phyloP scores from a whole-genome alignment of 2,113 vertebrate species.

The Sinocyclocheilus maitianheensis region DNA sequence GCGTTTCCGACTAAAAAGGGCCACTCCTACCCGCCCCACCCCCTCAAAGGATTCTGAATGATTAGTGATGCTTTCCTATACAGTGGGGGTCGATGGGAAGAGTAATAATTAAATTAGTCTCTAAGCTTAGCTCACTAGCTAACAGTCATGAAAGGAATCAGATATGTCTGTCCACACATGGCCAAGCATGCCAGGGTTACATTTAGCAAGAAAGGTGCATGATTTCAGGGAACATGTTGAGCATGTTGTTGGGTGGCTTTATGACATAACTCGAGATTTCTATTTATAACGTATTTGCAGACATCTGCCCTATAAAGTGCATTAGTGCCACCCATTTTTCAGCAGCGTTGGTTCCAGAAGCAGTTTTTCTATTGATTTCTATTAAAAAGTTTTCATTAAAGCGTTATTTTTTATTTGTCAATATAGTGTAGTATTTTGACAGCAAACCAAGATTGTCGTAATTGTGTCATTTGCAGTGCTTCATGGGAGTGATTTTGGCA shows the following conservation, averaged over 20 bases:
- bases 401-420: neutral
- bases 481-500: neutral
- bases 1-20: too few species aligned
- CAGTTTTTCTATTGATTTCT: too few species aligned
- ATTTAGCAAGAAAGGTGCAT: neutral
- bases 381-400: neutral
- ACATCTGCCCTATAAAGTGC: neutral
- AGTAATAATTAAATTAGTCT: slow-evolving; percentile 75
- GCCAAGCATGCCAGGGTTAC: neutral
- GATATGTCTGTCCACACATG: slow-evolving; percentile 64
- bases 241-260: neutral
- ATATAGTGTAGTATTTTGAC: neutral
- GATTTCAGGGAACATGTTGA: neutral
- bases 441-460: neutral
- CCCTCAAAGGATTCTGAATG: slow-evolving; percentile 64
- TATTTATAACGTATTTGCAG: neutral
- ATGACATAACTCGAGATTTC: neutral
- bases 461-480: too few species aligned
- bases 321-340: neutral
- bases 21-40: neutral
- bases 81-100: slow-evolving; percentile 45
- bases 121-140: slow-evolving; percentile 63
- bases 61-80: slow-evolving; percentile 68
- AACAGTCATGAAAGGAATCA: slow-evolving; percentile 56
- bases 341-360: too few species aligned